phyloP scores from a whole-genome alignment of 2,888 invertebrate genomes.

The Agrotis segetum region DNA sequence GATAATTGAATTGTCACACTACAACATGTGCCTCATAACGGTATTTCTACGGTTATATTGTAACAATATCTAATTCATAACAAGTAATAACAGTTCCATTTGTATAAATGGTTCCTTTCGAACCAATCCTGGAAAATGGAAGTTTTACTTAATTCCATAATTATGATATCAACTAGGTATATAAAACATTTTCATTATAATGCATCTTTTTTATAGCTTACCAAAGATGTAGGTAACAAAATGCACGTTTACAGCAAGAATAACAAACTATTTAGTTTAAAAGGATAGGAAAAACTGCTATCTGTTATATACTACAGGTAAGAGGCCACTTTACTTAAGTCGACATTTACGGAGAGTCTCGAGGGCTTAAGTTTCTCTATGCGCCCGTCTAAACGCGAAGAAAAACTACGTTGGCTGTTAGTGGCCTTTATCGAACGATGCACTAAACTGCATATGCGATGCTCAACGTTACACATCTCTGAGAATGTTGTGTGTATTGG shows the following conservation, averaged over 20 bases:
- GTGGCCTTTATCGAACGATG: slow-evolving; percentile 75
- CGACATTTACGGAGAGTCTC: slow-evolving; percentile 75
- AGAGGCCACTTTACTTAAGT: slow-evolving; percentile 73
- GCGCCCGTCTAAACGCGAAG: slow-evolving; percentile 71
- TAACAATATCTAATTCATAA: slow-evolving; percentile 4
- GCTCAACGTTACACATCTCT: slow-evolving; percentile 36
- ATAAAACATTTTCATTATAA: background rate
- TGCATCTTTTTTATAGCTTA: background rate
- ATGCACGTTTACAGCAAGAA: background rate
- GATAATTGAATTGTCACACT: slow-evolving; percentile 86
- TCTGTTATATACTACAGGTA: slow-evolving; percentile 66
- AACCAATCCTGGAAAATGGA: background rate
- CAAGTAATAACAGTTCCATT: slow-evolving; percentile 14
- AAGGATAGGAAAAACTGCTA: slow-evolving; percentile 57
- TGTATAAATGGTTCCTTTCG: slow-evolving; percentile 17
- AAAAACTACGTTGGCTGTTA: slow-evolving; percentile 73
- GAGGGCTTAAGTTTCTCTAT: slow-evolving; percentile 74
- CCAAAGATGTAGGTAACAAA: background rate
- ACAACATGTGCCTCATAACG: slow-evolving; percentile 71
- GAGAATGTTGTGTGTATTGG: slow-evolving; percentile 26
- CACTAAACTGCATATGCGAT: slow-evolving; percentile 64
- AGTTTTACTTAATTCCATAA: background rate
- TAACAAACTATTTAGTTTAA: slow-evolving; percentile 36
- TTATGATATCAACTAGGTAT: no score
- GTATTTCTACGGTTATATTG: slow-evolving; percentile 54